A percentile compares a stretch with the other conserved stretches of the same genome.
Evolutionary conservation across 2,797 vertebrate species (phyloP).

Genomic region (Sebastes vulpes): DNA sequence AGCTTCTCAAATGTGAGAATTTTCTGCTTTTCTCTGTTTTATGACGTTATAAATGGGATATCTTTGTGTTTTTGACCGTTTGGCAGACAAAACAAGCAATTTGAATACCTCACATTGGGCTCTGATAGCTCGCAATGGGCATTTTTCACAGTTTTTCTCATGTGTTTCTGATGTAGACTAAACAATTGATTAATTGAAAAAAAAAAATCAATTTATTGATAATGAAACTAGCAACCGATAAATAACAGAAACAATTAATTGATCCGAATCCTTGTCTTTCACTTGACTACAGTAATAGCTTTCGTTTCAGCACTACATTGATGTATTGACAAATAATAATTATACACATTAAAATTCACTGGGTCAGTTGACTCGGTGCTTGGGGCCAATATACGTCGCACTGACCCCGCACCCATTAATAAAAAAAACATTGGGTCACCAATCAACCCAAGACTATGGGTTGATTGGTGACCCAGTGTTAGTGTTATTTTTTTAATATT

Average conservation of each 20-base stretch:
- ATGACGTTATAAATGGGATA: neutral
- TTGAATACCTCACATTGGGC: neutral
- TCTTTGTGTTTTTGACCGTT: neutral
- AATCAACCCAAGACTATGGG: neutral
- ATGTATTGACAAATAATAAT: neutral
- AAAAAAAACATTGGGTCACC: neutral
- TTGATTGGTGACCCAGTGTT: neutral
- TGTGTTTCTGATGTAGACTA: neutral
- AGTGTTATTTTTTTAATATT: neutral
- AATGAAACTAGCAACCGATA: neutral
- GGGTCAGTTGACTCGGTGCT: neutral
- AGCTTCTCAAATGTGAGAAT: too few relatives aligned
- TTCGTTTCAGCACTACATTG: neutral
- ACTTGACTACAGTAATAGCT: neutral
- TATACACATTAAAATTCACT: neutral
- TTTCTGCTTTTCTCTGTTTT: neutral
- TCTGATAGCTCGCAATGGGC: neutral
- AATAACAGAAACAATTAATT: neutral
- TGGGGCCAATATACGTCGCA: neutral
- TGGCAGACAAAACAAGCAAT: neutral
- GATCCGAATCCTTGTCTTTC: neutral
- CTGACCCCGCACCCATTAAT: too few relatives aligned
- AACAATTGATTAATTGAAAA: neutral
- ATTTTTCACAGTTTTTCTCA: neutral
- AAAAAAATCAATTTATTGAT: neutral